These are phyloP conservation scores for Muraenolepis orangiensis DNA, from an alignment of 2,797 vertebrate genomes.

Conservation along the genomic window DNA sequence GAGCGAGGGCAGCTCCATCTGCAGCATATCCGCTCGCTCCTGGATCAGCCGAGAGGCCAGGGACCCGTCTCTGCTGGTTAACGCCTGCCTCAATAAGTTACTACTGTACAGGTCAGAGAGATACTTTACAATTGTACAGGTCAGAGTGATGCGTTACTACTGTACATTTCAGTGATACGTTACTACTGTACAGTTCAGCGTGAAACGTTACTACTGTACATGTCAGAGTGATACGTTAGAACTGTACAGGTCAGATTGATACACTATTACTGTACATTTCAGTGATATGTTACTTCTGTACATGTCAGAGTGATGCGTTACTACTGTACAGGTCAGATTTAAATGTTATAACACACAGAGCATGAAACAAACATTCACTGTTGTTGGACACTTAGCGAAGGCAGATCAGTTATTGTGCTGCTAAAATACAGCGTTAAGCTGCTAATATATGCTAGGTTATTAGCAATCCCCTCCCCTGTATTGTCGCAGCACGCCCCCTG, in stretches of 20 bases:
- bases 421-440: not conserved
- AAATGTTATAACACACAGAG: not conserved
- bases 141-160: not conserved
- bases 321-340: not conserved
- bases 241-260: not conserved
- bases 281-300: not conserved
- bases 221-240: not conserved
- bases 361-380: too few relatives aligned
- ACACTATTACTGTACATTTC: not conserved
- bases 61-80: slow-evolving; percentile 89
- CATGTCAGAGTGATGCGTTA: not conserved
- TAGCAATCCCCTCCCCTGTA: not conserved
- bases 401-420: too few relatives aligned
- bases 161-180: not conserved
- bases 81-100: slow-evolving; percentile 88
- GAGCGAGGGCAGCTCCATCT: slow-evolving; percentile 87
- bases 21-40: slow-evolving; percentile 89
- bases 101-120: slow-evolving; percentile 47
- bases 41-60: slow-evolving; percentile 94
- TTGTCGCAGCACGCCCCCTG: too few relatives aligned
- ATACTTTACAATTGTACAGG: not conserved
- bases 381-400: not conserved
- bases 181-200: not conserved
- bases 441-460: not conserved
- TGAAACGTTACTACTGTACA: not conserved